Conservation (phyloP, 2,888 invertebrate genomes). For the Plagiodera versicolora region DNA sequence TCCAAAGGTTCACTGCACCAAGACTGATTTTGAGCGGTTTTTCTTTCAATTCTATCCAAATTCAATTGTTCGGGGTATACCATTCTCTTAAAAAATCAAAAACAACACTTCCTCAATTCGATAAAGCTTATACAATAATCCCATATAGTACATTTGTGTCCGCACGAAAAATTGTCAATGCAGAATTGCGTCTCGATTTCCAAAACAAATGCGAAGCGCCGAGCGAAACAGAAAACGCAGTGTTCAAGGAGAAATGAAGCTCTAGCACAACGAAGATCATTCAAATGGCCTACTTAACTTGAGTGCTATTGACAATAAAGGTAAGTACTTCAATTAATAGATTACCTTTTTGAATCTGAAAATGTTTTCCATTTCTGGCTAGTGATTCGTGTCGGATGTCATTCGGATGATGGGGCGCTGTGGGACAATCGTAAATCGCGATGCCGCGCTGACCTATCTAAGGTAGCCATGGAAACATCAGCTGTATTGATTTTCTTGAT, state of each 20-base stretch:
- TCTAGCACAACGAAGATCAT: constrained; percentile 6
- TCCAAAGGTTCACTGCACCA: constrained; percentile 51
- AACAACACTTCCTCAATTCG: too few relatives aligned
- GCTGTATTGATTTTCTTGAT: neutral
- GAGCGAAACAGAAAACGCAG: neutral
- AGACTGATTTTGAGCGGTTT: constrained; percentile 41
- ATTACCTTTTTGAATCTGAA: constrained; percentile 54
- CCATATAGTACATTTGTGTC: too few relatives aligned
- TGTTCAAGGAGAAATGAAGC: constrained; percentile 2
- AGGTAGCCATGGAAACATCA: constrained; percentile 5
- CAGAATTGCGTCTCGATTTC: neutral
- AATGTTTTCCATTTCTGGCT: constrained; percentile 54
- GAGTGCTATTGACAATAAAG: constrained; percentile 39
- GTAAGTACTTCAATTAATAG: constrained; percentile 33
- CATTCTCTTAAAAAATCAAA: constrained; percentile 46
- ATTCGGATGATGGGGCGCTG: constrained; percentile 25
- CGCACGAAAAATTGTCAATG: too few relatives aligned
- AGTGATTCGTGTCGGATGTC: constrained; percentile 51
- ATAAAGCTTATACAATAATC: too few relatives aligned
- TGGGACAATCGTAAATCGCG: neutral
- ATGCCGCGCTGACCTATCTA: constrained; percentile 1
- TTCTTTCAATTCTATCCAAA: constrained; percentile 47
- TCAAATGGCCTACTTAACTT: constrained; percentile 29
- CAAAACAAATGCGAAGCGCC: neutral
- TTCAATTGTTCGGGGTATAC: constrained; percentile 53